phyloP scores from a whole-genome alignment of 2,888 invertebrate species.

The Pinctada fucata region DNA sequence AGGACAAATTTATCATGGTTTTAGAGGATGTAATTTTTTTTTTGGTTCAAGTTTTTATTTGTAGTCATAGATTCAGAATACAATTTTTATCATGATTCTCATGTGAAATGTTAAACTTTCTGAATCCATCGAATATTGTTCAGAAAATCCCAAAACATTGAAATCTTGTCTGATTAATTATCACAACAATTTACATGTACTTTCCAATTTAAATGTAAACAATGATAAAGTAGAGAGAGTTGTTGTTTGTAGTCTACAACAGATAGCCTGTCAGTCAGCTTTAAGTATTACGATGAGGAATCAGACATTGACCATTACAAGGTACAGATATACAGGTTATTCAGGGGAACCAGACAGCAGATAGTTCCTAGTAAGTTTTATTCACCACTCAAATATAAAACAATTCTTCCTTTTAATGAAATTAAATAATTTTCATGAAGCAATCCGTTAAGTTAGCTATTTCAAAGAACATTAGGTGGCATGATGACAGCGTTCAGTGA shows the following conservation, averaged over 20 bases:
- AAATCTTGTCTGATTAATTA: no score
- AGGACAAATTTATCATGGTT: no score
- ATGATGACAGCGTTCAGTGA: no score
- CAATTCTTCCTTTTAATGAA: background rate
- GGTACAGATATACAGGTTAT: constrained; percentile 55
- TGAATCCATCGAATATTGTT: no score
- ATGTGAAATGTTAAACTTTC: no score
- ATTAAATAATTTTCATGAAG: background rate
- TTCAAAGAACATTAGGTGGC: background rate
- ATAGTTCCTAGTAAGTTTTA: constrained; percentile 52
- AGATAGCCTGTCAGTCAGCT: constrained; percentile 49
- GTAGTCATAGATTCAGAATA: no score
- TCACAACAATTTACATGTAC: no score
- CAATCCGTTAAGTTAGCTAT: background rate
- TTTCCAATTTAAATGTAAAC: no score
- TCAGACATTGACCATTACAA: constrained; percentile 55
- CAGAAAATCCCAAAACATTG: no score
- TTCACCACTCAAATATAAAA: background rate
- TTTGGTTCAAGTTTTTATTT: no score
- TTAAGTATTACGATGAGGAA: constrained; percentile 57
- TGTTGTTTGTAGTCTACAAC: constrained; percentile 36
- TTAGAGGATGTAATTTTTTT: no score
- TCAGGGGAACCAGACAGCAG: constrained; percentile 50
- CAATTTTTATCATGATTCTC: no score
- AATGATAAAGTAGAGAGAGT: background rate